Percentiles rank a stretch among this genome's conserved stretches.
phyloP scores from a whole-genome alignment of 2,797 vertebrate genomes.

The Myioborus miniatus region DNA sequence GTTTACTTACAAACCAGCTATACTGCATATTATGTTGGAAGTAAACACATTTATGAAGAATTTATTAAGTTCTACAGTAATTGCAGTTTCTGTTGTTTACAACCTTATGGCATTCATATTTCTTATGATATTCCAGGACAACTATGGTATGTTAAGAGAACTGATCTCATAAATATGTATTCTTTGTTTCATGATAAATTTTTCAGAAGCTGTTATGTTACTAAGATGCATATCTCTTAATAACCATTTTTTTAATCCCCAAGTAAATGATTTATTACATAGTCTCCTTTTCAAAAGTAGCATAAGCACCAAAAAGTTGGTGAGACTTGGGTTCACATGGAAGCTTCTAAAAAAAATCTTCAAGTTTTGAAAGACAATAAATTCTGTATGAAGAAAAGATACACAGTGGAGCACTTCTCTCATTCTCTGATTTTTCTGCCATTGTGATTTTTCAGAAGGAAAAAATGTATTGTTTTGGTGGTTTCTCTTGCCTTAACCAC shows the following conservation, averaged over 20 bases:
- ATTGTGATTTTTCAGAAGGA: not conserved
- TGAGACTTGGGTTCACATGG: not conserved
- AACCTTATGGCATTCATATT: not conserved
- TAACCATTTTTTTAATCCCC: not conserved
- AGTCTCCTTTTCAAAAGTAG: not conserved
- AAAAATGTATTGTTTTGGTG: not conserved
- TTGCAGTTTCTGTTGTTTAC: not conserved
- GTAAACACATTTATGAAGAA: not conserved
- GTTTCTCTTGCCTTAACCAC: not conserved
- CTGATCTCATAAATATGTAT: not conserved
- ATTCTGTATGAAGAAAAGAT: not conserved
- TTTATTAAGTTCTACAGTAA: not conserved
- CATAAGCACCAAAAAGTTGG: not conserved
- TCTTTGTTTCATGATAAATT: not conserved
- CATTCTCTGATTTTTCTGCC: not conserved
- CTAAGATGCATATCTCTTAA: not conserved
- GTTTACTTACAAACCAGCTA: not conserved
- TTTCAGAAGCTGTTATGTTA: not conserved
- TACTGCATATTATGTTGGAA: not conserved
- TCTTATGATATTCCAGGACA: not conserved
- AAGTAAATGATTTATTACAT: not conserved
- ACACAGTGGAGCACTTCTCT: not conserved
- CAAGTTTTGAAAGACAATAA: not conserved
- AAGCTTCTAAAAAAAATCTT: not conserved
- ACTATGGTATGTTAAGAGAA: not conserved